phyloP scores from a whole-genome alignment of 2,113 vertebrate species.

The Anas platyrhynchos region DNA sequence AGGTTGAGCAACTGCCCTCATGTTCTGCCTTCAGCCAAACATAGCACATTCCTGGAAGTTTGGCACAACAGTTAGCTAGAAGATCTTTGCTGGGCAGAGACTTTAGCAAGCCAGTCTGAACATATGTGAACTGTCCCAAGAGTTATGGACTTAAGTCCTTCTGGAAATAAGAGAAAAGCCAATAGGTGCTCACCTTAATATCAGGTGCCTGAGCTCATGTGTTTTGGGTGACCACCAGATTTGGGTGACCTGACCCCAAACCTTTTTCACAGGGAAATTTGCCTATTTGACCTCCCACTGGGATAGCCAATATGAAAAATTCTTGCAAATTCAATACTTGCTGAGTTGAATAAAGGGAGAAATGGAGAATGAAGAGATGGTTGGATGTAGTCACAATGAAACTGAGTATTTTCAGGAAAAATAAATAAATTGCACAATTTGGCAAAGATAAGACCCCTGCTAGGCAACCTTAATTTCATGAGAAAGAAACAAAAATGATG shows the following conservation, averaged over 20 bases:
- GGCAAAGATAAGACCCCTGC: not conserved
- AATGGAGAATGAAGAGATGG: not conserved
- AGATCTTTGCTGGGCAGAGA: not conserved
- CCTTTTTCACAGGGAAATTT: not conserved
- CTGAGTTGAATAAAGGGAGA: not conserved
- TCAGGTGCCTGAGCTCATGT: not conserved
- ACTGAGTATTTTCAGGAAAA: not conserved
- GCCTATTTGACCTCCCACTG: not conserved
- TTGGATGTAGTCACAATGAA: rapidly evolving
- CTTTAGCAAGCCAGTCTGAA: not conserved
- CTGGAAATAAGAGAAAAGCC: not conserved
- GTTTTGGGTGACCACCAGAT: not conserved
- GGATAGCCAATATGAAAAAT: not conserved
- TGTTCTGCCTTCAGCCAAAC: not conserved
- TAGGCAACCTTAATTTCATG: not conserved
- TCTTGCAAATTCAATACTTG: not conserved
- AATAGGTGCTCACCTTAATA: not conserved
- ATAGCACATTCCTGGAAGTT: not conserved
- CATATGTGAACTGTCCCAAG: not conserved
- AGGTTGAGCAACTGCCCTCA: not conserved
- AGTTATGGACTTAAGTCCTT: not conserved
- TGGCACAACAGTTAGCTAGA: not conserved
- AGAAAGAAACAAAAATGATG: not conserved
- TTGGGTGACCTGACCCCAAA: not conserved
- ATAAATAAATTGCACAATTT: not conserved